Evolutionary conservation across 2,113 vertebrate genomes (phyloP), one percentile per base, ranked within the genome.

Genomic region (Oncorhynchus clarkii): DNA sequence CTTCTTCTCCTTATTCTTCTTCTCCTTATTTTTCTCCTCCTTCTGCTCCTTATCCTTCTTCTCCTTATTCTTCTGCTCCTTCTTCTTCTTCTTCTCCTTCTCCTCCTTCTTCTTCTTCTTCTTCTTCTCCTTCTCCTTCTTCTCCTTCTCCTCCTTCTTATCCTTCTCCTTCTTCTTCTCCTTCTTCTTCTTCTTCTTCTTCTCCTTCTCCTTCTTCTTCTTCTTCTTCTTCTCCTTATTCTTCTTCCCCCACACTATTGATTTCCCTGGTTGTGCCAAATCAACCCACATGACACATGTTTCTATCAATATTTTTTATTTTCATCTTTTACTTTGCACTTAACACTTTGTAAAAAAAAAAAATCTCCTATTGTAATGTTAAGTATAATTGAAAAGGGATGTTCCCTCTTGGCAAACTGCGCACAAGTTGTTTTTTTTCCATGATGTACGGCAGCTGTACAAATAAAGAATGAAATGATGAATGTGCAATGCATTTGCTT

Each of bases 351-450:
- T 91, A 51, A 54, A 54, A 16, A 16, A 54, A 16, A 16, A 5
- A 85, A 91, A 90, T 85, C 70, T 75, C 77, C 45, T 70, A 76
- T 90, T 90, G 91, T 88, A 75, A 84, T 78, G 77, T 84, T 80
- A 90, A 88, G 90, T 92, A 91, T 90, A 90, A 4, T 88, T 90
- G 91, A 91, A 93, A 93, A 92, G 88, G 92, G 92, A 90, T 88
- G 90, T 88, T 59, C 5, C 89, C 90, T 88, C 69, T 83, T 85
- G 87, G 84, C 75, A 85, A 89, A 87, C 87, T 89, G 91, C 90
- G 92, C 91, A 93, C 90, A 84, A 90, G n/a, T 62, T 62, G 11
- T 62, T 62, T 24, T 62, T 18, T 24, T 24, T 22, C 59, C 66
- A 66, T 70, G 72, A 20, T 18, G 31, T 20, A 83, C 83, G 72